Conservation (phyloP, 2,113 vertebrate genomes). For the Numenius arquata region DNA sequence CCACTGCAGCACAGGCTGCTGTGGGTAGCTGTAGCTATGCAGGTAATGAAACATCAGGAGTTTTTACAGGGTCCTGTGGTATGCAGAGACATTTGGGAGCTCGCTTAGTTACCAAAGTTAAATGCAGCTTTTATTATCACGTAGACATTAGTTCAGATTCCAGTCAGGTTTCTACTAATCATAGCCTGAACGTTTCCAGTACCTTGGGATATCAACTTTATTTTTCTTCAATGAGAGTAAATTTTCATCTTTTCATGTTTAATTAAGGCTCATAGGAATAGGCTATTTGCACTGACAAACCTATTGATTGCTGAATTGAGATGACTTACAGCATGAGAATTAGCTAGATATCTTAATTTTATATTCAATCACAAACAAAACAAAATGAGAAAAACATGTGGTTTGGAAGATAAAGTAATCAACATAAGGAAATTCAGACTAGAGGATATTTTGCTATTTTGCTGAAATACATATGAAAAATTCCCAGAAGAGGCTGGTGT, state of each 20-base stretch:
- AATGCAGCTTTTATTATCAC: background rate
- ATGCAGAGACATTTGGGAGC: background rate
- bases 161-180: conserved; percentile 24
- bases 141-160: conserved; percentile 22
- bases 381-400: background rate
- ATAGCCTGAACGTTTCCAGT: background rate
- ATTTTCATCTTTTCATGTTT: conserved; percentile 35
- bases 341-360: conserved; percentile 23
- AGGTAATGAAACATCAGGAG: background rate
- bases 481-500: background rate
- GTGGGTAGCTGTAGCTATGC: background rate
- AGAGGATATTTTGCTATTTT: background rate
- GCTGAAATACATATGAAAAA: background rate
- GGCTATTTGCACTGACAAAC: conserved; percentile 36
- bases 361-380: conserved; percentile 18
- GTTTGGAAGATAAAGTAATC: background rate
- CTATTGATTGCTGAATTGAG: conserved; percentile 25
- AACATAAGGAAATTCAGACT: background rate
- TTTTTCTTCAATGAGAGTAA: conserved; percentile 41
- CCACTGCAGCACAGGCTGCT: background rate
- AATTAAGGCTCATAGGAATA: conserved; percentile 53
- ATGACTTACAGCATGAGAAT: background rate
- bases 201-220: conserved; percentile 31
- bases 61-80: background rate
- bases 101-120: background rate